Evolutionary conservation across 2,888 invertebrate genomes (phyloP), one percentile per base, ranked within the genome.

Genomic region (Drosophila diplacantha): DNA sequence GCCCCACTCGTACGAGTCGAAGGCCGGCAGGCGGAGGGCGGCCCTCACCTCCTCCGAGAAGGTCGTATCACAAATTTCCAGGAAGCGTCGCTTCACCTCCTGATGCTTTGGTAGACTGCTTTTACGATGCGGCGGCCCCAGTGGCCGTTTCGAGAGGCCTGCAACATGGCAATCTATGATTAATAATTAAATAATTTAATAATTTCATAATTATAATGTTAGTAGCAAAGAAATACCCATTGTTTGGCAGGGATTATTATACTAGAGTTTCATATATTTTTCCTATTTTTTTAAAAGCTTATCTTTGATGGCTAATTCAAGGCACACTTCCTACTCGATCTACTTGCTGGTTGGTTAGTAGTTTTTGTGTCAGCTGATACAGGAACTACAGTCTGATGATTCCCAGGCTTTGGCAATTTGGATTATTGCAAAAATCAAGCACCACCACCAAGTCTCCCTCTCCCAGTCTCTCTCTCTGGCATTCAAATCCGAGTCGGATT

Each of bases 1-100:
- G 75, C 94, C 92, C 93, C 94, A 95, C 80, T 93, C 93, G 88
- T 93, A 92, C 64, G 94, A 94, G 89, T 95, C 94, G 88, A 95
- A 95, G 34, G 93, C 86, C 55, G 89, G 89, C 73, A 89, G 70
- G 58, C 89, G 88, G 5, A 89, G 66, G 29, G 89, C 89, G 57
- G 88, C 85, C 75, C 87, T 88, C 38, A 89, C 87, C 75, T 89
- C 89, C 72, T 88, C 88, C 72, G 89, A 87, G 69, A 89, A 85
- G 71, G 85, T 88, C 68, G 83, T 86, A 86, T 89, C 87, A 88
- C 89, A 89, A 75, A 89, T 88, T 85, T 89, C 87, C 71, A 89
- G 79, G 75, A 89, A 89, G 74, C 86, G 87, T 69, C 86, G 87
- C 73, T 88, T 89, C 67, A 89, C 89, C 74, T 88, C 88, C 72